Evolutionary conservation across 2,113 vertebrate species (phyloP), one percentile per base, ranked within the genome.

Genomic region (Gorsachius goisagi): DNA sequence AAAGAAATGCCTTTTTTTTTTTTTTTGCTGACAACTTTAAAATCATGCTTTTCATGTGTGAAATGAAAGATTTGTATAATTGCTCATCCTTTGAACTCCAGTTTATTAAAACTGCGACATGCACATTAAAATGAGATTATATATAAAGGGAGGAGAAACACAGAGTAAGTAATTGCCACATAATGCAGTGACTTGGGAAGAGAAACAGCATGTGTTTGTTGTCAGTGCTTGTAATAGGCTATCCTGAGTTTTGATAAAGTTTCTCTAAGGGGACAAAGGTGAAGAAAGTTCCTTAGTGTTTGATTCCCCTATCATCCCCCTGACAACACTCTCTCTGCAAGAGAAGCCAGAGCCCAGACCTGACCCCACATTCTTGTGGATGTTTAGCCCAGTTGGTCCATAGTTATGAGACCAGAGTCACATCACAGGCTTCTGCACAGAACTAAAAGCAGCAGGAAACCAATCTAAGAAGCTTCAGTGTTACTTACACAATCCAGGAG

Each of bases 11-110:
- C 50, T 68, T 5, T 27, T 3, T 44, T 41, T 5, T 27, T 3
- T 44, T 67, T 64, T 69, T 77, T 67, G 71, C 92, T 92, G 96
- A 90, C 93, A 94, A 83, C 41, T 94, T 95, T 85, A 85, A 95
- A 92, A 88, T 68, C 85, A 66, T 0, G 33, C 83, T 92, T 94
- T 90, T 96, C 96, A 96, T 94, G 95, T 94, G 92, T 90, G 95
- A 97, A 96, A 97, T 96, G 95, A 88, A 90, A 88, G 93, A 95
- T 96, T 96, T 96, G 90, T 96, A 63, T 96, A 95, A 97, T 95
- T 96, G 96, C 83, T 90, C 92, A 90, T 95, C 96, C 96, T 96
- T 94, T 96, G 96, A 96, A 95, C 92, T 96, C 11, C 60, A 35
- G 89, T 95, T 92, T 94, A 91, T 92, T 96, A 95, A 73, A 95